Evolutionary conservation across 1,140 invertebrate genomes (phyloP).

Genomic region (Pogonomyrmex barbatus): DNA sequence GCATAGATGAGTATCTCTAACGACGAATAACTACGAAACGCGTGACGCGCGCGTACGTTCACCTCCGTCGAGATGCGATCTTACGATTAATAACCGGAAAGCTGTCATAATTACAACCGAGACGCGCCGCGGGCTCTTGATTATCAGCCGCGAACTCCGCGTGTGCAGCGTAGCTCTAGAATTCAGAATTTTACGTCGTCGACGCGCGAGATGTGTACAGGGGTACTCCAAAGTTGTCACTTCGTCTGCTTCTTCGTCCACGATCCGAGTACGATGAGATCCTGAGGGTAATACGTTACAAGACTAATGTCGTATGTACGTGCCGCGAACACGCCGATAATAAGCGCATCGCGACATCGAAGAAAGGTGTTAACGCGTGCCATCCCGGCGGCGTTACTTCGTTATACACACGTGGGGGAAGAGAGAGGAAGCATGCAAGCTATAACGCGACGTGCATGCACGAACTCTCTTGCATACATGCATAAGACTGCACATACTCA

Average conservation of each 20-base stretch:
- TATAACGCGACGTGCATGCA: slow-evolving; percentile 16
- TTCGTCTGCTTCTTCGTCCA: not conserved
- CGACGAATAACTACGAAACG: not conserved
- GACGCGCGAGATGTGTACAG: not conserved
- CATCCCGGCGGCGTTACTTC: not conserved
- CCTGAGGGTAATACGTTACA: not conserved
- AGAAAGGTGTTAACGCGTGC: slow-evolving; percentile 36
- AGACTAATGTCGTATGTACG: slow-evolving; percentile 1
- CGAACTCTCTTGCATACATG: slow-evolving; percentile 61
- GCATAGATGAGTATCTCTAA: slow-evolving; percentile 43
- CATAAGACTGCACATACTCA: slow-evolving; percentile 60
- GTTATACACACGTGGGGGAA: not conserved
- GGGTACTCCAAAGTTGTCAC: no score
- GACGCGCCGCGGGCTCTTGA: not conserved
- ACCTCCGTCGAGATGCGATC: slow-evolving; percentile 3
- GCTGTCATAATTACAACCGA: not conserved
- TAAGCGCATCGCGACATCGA: slow-evolving; percentile 33
- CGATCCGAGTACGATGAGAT: slow-evolving; percentile 12
- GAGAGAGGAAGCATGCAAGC: not conserved
- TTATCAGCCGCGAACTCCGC: not conserved
- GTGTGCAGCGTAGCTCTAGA: no score
- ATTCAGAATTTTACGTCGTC: not conserved
- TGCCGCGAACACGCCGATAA: not conserved
- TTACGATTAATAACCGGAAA: slow-evolving; percentile 12
- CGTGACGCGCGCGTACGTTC: slow-evolving; percentile 16